Percentiles rank a stretch among this genome's conserved stretches.
Conservation (phyloP, 2,888 invertebrate genomes). For the Steinernema hermaphroditum region DNA sequence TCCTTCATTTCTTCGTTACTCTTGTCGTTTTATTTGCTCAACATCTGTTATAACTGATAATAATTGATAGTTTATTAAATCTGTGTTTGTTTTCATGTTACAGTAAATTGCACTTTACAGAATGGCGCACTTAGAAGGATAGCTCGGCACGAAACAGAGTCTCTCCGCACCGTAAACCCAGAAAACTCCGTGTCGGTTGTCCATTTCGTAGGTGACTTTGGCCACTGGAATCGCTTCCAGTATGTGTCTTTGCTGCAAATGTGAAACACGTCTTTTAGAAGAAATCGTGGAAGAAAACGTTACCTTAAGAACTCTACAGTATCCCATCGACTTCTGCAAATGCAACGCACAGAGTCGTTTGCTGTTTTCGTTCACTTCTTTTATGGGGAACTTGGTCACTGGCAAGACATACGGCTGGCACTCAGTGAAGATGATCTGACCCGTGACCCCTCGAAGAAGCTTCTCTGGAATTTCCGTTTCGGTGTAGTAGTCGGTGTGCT, state of each 20-base stretch:
- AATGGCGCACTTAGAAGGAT: constrained; percentile 63
- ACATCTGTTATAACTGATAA: background rate
- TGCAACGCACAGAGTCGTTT: constrained; percentile 61
- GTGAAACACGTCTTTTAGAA: background rate
- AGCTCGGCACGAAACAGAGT: constrained; percentile 64
- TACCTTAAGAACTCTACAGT: constrained; percentile 60
- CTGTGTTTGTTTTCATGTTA: background rate
- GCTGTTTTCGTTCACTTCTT: constrained; percentile 64
- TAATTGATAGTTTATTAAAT: constrained; percentile 13
- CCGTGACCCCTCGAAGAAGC: constrained; percentile 46
- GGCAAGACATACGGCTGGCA: constrained; percentile 48
- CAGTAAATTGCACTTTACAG: constrained; percentile 34
- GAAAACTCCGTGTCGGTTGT: constrained; percentile 59
- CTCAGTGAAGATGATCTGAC: constrained; percentile 36
- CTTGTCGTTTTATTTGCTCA: constrained; percentile 15
- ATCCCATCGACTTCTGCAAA: constrained; percentile 60
- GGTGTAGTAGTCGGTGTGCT: constrained; percentile 61
- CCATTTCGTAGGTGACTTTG: constrained; percentile 58
- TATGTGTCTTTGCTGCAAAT: constrained; percentile 63
- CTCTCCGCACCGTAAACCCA: constrained; percentile 65
- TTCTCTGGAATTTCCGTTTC: constrained; percentile 61
- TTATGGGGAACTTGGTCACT: constrained; percentile 55
- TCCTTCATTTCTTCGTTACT: background rate
- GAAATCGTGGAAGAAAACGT: background rate
- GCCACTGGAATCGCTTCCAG: constrained; percentile 62